Percentiles rank a stretch among this genome's conserved stretches.
Evolutionary conservation across 2,888 invertebrate genomes (phyloP).

Genomic region (Cephus pygmeus): DNA sequence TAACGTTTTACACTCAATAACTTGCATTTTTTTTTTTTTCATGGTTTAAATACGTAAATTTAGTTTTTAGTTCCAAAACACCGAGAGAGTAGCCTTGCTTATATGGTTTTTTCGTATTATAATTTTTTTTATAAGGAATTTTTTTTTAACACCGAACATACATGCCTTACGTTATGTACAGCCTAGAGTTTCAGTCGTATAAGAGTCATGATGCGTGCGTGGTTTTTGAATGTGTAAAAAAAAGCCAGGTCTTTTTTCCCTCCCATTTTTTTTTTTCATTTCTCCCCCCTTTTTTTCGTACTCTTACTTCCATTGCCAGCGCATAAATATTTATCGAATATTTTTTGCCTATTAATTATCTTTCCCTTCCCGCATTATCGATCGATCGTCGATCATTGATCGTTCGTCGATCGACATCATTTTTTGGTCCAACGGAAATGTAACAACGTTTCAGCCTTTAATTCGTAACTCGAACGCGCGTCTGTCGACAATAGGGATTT

Average conservation of each 20-base stretch:
- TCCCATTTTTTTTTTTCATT: slow-evolving; percentile 11
- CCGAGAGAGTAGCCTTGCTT: slow-evolving; percentile 63
- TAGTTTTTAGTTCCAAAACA: slow-evolving; percentile 63
- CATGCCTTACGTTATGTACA: slow-evolving; percentile 65
- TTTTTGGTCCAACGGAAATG: slow-evolving; percentile 48
- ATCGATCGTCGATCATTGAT: slow-evolving; percentile 29
- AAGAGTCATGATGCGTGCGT: slow-evolving; percentile 51
- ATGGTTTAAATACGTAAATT: slow-evolving; percentile 60
- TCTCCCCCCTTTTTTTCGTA: slow-evolving; percentile 17
- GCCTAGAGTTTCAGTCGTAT: slow-evolving; percentile 65
- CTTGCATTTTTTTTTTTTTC: slow-evolving; percentile 44
- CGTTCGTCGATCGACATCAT: slow-evolving; percentile 35
- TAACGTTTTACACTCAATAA: slow-evolving; percentile 59
- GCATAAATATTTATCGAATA: slow-evolving; percentile 17
- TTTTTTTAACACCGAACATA: slow-evolving; percentile 64
- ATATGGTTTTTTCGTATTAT: slow-evolving; percentile 42
- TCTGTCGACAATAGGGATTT: not conserved
- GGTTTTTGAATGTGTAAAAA: slow-evolving; percentile 31
- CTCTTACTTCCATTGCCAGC: slow-evolving; percentile 10
- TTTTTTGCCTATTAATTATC: slow-evolving; percentile 24
- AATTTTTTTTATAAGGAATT: slow-evolving; percentile 54
- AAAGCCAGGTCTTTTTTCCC: slow-evolving; percentile 14
- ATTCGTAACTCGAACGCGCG: slow-evolving; percentile 10
- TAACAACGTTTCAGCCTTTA: slow-evolving; percentile 6
- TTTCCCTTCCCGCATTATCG: slow-evolving; percentile 9